Base-by-base conservation (phyloP, 2,113 vertebrate genomes). In the Misgurnus mizolepis region DNA sequence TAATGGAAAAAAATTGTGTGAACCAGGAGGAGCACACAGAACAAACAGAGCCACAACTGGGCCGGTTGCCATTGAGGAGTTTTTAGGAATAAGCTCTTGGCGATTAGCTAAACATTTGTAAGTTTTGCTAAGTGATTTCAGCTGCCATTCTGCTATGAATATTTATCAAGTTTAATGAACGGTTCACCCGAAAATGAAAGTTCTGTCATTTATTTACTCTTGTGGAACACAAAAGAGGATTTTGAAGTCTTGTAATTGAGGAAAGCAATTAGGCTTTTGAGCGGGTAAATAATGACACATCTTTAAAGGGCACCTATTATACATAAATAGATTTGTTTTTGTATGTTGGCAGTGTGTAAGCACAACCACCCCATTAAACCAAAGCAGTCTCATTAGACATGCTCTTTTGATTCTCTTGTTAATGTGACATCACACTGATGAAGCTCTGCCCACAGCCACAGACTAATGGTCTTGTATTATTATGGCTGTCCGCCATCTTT, bases 1-100 rank as follows among this genome's bases (percentile, higher is more conserved):
- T 55, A 6, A 41, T 72, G 58, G 64, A 6, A 17, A 39, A n/a
- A 34, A 45, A 40, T 18, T 7, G n/a, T 18, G 43, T 65, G 40
- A 55, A 53, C 17, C 72, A 61, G 10, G 61, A 40, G 22, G 22
- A 61, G 55, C n/a, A 56, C 58, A 65, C 14, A 64, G 60, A 80
- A 72, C 11, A 72, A 41, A 64, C 5, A 53, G 10, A 50, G 45
- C 39, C 40, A 39, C 15, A 64, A 53, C 71, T 74, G 11, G 71
- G 71, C 71, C 15, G 10, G 40, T 61, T 60, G 55, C 71, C 55
- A 74, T 22, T 45, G 55, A 45, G 3, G 50, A 53, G 14, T 7
- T 58, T 18, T 74, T 45, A 27, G 4, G 6, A 73, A 9, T 34
- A 34, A 39, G 14, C 0, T 6, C 18, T 70, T 61, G 14, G 53